Conservation (phyloP, 2,888 invertebrate species). For the Escarpia spicata region DNA sequence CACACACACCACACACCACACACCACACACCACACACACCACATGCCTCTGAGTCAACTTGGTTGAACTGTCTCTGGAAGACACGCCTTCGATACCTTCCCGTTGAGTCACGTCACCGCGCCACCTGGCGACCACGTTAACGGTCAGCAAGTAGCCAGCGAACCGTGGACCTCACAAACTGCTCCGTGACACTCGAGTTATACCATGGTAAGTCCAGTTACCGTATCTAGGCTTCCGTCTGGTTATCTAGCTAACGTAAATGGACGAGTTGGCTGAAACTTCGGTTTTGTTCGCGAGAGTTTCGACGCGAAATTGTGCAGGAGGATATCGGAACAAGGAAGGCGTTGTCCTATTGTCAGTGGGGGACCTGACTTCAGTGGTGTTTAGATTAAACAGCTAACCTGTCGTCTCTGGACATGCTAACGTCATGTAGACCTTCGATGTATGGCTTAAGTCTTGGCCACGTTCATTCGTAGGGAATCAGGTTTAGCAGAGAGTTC, state of each 20-base stretch:
- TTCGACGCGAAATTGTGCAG: background rate
- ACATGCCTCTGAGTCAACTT: background rate
- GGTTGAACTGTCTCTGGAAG: background rate
- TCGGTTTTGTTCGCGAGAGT: background rate
- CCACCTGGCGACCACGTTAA: conserved; percentile 3
- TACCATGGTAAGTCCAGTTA: background rate
- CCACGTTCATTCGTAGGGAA: background rate
- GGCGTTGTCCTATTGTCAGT: background rate
- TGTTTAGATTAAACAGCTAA: background rate
- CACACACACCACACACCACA: no score
- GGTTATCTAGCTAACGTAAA: background rate
- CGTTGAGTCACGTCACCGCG: background rate
- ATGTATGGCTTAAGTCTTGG: background rate
- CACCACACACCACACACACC: no score
- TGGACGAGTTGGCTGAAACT: background rate
- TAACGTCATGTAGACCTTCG: background rate
- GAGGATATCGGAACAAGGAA: background rate
- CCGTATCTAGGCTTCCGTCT: background rate
- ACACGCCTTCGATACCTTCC: background rate
- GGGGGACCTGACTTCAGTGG: background rate
- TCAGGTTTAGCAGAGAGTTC: background rate
- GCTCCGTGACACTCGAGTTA: background rate
- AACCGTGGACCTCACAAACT: background rate
- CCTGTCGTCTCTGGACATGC: background rate
- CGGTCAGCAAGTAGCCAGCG: background rate